A percentile compares a stretch with the other conserved stretches of the same genome.
Conservation (phyloP, 2,888 invertebrate genomes). For the Oxytorus armatus region DNA sequence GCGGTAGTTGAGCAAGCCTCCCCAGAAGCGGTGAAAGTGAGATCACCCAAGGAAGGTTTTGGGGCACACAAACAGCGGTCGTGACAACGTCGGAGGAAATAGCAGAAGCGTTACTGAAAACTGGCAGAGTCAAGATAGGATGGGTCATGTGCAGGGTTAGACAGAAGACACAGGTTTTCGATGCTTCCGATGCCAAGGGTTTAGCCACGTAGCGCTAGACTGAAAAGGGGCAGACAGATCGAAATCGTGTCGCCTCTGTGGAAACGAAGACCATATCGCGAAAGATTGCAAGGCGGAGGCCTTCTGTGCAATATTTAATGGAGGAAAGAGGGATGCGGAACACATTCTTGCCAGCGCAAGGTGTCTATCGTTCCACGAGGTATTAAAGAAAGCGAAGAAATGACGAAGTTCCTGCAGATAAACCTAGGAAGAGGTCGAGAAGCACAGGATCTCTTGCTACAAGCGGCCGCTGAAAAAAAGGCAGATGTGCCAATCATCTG, state of each 20-base stretch:
- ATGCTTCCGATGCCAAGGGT: constrained; percentile 65
- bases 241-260: constrained; percentile 61
- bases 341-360: too few species aligned
- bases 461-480: too few species aligned
- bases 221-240: constrained; percentile 61
- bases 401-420: too few species aligned
- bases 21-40: constrained; percentile 33
- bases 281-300: constrained; percentile 50
- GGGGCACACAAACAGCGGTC: constrained; percentile 56
- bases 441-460: too few species aligned
- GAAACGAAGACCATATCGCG: constrained; percentile 58
- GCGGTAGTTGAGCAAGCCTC: constrained; percentile 7
- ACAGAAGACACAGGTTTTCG: constrained; percentile 39
- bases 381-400: too few species aligned
- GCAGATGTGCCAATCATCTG: too few species aligned
- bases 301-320: constrained; percentile 51
- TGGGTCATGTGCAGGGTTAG: too few species aligned
- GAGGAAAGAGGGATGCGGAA: constrained; percentile 16
- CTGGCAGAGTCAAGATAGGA: too few species aligned
- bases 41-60: too few species aligned
- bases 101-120: constrained; percentile 36
- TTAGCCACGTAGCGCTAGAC: constrained; percentile 53
- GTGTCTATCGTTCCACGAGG: too few species aligned
- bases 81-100: constrained; percentile 47
- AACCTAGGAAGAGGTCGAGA: too few species aligned